phyloP scores from a whole-genome alignment of 2,113 vertebrate species.

The Arothron firmamentum region DNA sequence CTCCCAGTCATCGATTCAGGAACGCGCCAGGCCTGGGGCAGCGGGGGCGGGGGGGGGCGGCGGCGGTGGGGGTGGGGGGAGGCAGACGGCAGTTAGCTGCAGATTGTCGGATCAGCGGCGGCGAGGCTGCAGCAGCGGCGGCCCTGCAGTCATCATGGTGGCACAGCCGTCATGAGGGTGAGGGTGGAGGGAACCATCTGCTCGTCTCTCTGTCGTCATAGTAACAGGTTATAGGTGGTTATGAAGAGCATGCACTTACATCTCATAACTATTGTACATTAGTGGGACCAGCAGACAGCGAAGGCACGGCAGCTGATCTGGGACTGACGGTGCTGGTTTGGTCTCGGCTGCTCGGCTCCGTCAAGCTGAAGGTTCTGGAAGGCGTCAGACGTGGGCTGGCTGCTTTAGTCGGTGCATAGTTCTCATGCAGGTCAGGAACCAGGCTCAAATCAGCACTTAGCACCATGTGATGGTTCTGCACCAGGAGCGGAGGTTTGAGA shows the following conservation, averaged over 20 bases:
- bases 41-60: slow-evolving; percentile 8
- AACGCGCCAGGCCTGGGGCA: slow-evolving; percentile 19
- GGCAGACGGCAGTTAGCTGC: slow-evolving; percentile 36
- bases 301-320: slow-evolving; percentile 96
- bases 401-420: slow-evolving; percentile 93
- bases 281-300: slow-evolving; percentile 93
- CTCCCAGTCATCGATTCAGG: slow-evolving; percentile 59
- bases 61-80: neutral
- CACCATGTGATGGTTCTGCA: slow-evolving; percentile 92
- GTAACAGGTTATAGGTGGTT: slow-evolving; percentile 89
- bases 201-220: slow-evolving; percentile 74
- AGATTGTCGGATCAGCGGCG: slow-evolving; percentile 34
- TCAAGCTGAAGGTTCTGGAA: slow-evolving; percentile 81
- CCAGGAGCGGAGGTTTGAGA: slow-evolving; percentile 81
- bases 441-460: slow-evolving; percentile 90
- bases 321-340: slow-evolving; percentile 91
- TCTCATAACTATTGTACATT: slow-evolving; percentile 91
- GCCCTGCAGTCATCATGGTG: slow-evolving; percentile 32
- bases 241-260: slow-evolving; percentile 98
- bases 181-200: slow-evolving; percentile 19
- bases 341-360: slow-evolving; percentile 76
- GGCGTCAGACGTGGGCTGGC: slow-evolving; percentile 49
- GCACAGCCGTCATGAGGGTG: slow-evolving; percentile 23
- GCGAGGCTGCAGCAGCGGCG: slow-evolving; percentile 13
- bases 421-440: slow-evolving; percentile 88